Evolutionary conservation across 2,113 vertebrate genomes (phyloP), one percentile per base, ranked within the genome.

Genomic region (Promerops cafer): DNA sequence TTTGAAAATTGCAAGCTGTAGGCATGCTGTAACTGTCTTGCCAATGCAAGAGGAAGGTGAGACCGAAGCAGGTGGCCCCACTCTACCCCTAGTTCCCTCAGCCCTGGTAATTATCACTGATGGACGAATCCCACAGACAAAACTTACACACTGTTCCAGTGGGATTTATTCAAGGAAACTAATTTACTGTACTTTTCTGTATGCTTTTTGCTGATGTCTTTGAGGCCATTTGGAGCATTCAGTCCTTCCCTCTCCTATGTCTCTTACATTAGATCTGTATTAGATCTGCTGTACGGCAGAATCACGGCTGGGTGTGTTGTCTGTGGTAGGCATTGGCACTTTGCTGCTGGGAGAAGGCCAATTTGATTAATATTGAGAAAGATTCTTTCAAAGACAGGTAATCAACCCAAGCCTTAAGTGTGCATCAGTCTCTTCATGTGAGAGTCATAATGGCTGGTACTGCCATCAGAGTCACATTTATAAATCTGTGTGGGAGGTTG

Each of bases 321-420:
- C 71, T 59, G 35, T 77, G 37, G 31, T 12, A 94, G 56, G 64
- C 75, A 71, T 92, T 77, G 56, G 74, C 84, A 23, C 60, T 88
- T 88, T 59, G 71, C 70, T 91, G 35, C 72, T 89, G 81, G 81
- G 81, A 96, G 81, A 21, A 1, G 24, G 70, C 59, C 92, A 95
- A 35, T 88, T 96, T 82, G 84, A 80, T 94, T 86, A 95, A 91
- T 88, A 40, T 16, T 77, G 85, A 86, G 90, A 74, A 79, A 84
- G 77, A 90, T 63, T 83, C 78, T 93, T 82, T 87, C 37, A 54
- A 91, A 87, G 81, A 52, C 33, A 79, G 49, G 64, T 85, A 80
- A 93, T 95, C 82, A 96, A 17, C 78, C 68, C 17, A 28, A 77
- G 75, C 70, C 27, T 76, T 72, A 71, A 82, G 54, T 88, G 75